phyloP scores from a whole-genome alignment of 2,797 vertebrate species.

The Tympanoctomys barrerae region DNA sequence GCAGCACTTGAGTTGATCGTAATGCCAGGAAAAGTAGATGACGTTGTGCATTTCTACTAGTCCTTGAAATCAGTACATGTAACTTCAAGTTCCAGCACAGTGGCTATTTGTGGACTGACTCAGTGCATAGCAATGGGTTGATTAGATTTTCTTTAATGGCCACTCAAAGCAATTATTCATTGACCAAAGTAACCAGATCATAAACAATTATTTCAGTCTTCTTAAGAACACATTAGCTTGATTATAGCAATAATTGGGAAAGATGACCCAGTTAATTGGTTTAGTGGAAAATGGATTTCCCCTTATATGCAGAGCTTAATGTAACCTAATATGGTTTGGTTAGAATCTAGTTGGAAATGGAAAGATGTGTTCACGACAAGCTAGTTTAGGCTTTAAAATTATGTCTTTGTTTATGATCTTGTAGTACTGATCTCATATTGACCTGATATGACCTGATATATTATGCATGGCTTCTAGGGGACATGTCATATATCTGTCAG shows the following conservation, averaged over 20 bases:
- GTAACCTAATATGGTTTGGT: slow-evolving; percentile 75
- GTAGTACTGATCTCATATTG: slow-evolving; percentile 59
- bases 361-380: slow-evolving; percentile 71
- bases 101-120: slow-evolving; percentile 67
- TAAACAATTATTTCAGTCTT: slow-evolving; percentile 79
- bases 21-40: neutral
- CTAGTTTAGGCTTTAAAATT: slow-evolving; percentile 74
- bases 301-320: slow-evolving; percentile 66
- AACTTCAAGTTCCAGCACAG: neutral
- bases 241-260: slow-evolving; percentile 76
- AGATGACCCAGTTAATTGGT: slow-evolving; percentile 75
- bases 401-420: slow-evolving; percentile 66
- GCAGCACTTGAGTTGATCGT: neutral
- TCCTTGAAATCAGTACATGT: neutral
- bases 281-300: slow-evolving; percentile 76
- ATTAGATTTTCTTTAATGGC: slow-evolving; percentile 76
- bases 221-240: slow-evolving; percentile 81
- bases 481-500: slow-evolving; percentile 42
- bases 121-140: slow-evolving; percentile 34
- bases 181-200: slow-evolving; percentile 74
- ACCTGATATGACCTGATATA: slow-evolving; percentile 67
- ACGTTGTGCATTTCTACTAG: neutral
- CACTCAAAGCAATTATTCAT: slow-evolving; percentile 78
- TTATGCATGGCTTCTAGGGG: slow-evolving; percentile 50
- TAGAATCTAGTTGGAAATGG: slow-evolving; percentile 75